These are phyloP conservation scores for Engystomops pustulosus DNA, from an alignment of 2,113 vertebrate genomes.

Conservation along the genomic window DNA sequence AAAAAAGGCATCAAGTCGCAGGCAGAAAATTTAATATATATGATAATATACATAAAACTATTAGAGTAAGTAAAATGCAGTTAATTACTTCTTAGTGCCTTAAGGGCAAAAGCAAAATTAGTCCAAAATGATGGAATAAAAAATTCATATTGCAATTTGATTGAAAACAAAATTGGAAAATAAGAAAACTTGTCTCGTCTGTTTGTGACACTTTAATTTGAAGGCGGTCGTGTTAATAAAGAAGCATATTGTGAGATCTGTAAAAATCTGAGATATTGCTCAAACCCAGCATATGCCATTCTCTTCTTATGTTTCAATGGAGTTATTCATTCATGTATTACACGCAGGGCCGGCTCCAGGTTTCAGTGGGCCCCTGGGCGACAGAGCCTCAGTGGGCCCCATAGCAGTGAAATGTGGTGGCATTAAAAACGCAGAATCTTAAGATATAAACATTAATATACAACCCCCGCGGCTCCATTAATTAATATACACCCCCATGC, in stretches of 20 bases:
- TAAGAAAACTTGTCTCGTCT: not conserved
- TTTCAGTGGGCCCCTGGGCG: too few species aligned
- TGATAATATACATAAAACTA: conserved; percentile 78
- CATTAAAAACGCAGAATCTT: too few species aligned
- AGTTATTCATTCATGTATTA: too few species aligned
- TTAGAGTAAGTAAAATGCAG: conserved; percentile 69
- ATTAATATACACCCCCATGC: too few species aligned
- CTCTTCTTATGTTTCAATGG: not conserved
- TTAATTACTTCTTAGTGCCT: conserved; percentile 71
- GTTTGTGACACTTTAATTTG: not conserved
- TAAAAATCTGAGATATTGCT: not conserved
- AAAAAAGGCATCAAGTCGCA: conserved; percentile 65
- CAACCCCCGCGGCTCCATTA: too few species aligned
- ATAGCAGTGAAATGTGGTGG: too few species aligned
- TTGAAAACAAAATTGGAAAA: conserved; percentile 51
- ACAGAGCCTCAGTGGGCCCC: too few species aligned
- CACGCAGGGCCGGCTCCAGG: too few species aligned
- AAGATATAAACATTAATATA: too few species aligned
- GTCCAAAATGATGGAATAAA: conserved; percentile 69
- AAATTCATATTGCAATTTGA: conserved; percentile 73
- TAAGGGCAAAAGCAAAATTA: conserved; percentile 67
- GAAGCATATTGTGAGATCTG: not conserved
- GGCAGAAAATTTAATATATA: conserved; percentile 79
- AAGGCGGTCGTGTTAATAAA: not conserved
- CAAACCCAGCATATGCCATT: not conserved